These are phyloP conservation scores for Notarius quadriscutis DNA, from an alignment of 2,113 vertebrate genomes.

Conservation along the genomic window DNA sequence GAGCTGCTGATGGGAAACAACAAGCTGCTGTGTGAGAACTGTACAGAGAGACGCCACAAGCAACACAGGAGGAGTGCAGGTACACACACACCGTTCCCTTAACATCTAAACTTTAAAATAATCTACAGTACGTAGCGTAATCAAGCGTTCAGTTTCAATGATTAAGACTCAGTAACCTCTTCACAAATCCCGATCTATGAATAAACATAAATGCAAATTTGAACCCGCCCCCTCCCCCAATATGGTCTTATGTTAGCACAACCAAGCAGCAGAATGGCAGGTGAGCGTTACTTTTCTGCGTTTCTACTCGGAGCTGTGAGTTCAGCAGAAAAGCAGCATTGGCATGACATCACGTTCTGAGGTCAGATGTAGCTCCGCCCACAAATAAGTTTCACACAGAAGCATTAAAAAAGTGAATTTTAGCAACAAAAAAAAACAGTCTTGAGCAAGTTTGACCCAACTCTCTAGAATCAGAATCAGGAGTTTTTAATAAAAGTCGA, in stretches of 20 bases:
- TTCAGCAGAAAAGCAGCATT: not conserved
- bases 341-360: not conserved
- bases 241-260: too few species aligned
- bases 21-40: slow-evolving; percentile 93
- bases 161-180: not conserved
- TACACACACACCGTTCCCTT: slow-evolving; percentile 70
- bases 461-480: not conserved
- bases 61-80: slow-evolving; percentile 75
- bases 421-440: not conserved
- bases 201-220: too few species aligned
- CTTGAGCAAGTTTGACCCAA: not conserved
- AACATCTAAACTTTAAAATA: not conserved
- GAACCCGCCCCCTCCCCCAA: too few species aligned
- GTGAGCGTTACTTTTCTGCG: too few species aligned
- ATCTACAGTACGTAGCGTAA: not conserved
- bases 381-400: not conserved
- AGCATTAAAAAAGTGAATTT: not conserved
- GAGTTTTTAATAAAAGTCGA: too few species aligned
- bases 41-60: slow-evolving; percentile 83
- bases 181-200: not conserved
- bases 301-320: too few species aligned
- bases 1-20: slow-evolving; percentile 98
- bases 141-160: not conserved
- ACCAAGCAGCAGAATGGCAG: too few species aligned
- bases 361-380: not conserved